Conservation (phyloP, 2,113 vertebrate species). For the Nycticryphes semicollaris region DNA sequence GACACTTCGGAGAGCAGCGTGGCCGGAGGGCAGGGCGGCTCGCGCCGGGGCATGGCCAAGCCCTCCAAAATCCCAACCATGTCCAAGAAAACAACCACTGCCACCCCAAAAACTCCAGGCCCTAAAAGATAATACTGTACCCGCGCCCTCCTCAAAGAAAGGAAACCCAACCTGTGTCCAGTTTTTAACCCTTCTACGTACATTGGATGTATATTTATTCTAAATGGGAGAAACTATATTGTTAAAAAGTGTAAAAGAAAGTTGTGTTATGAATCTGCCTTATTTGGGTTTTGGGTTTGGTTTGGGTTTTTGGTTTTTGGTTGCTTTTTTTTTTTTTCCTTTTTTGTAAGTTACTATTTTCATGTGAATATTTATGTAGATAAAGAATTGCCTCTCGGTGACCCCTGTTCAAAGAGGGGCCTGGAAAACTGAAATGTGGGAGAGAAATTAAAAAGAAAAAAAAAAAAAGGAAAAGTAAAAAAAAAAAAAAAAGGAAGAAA, state of each 20-base stretch:
- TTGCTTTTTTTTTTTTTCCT: constrained; percentile 65
- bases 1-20: constrained; percentile 92
- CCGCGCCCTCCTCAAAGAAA: background rate
- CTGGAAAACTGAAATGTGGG: constrained; percentile 68
- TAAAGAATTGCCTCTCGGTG: constrained; percentile 74
- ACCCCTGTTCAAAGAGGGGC: constrained; percentile 67
- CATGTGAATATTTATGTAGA: constrained; percentile 89
- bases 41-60: constrained; percentile 78
- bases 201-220: constrained; percentile 85
- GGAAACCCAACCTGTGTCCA: constrained; percentile 5
- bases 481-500: background rate
- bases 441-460: background rate
- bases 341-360: constrained; percentile 98
- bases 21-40: constrained; percentile 76
- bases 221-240: constrained; percentile 82
- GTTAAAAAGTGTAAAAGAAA: constrained; percentile 85
- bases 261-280: constrained; percentile 92
- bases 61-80: constrained; percentile 98
- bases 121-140: constrained; percentile 84
- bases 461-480: too few relatives aligned
- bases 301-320: too few relatives aligned
- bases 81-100: constrained; percentile 87
- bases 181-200: constrained; percentile 72
- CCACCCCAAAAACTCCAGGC: constrained; percentile 85
- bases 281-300: constrained; percentile 75